phyloP scores from a whole-genome alignment of 2,113 vertebrate genomes.

The Phalacrocorax aristotelis region DNA sequence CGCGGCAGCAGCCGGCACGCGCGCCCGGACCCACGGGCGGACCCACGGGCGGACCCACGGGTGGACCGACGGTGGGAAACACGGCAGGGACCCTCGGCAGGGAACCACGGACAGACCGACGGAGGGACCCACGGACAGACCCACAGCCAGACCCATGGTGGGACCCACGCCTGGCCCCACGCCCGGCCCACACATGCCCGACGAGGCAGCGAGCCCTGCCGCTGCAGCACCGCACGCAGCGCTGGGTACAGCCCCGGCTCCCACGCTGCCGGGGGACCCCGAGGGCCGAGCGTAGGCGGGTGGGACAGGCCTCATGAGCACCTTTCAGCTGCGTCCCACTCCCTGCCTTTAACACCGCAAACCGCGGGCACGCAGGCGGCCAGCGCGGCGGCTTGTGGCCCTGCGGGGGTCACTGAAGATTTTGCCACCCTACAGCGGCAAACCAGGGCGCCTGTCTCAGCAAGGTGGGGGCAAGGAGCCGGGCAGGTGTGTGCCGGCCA shows the following conservation, averaged over 20 bases:
- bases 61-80: no score
- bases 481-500: accelerated
- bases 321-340: accelerated
- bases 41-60: not conserved
- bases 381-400: accelerated
- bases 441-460: not conserved
- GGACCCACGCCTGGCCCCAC: no score
- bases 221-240: not conserved
- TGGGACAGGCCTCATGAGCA: accelerated
- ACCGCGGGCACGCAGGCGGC: not conserved
- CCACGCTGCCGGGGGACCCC: not conserved
- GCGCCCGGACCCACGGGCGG: accelerated
- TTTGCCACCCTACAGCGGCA: not conserved
- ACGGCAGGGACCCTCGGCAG: no score
- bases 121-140: no score
- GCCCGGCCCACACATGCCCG: accelerated
- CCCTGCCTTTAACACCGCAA: accelerated
- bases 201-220: not conserved
- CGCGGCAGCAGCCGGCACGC: not conserved
- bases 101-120: no score
- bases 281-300: accelerated
- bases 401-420: not conserved
- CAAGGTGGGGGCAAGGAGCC: not conserved
- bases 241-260: not conserved
- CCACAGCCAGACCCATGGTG: no score